Base-by-base conservation (phyloP, 2,797 vertebrate genomes). In the Kryptolebias ocellatus region DNA sequence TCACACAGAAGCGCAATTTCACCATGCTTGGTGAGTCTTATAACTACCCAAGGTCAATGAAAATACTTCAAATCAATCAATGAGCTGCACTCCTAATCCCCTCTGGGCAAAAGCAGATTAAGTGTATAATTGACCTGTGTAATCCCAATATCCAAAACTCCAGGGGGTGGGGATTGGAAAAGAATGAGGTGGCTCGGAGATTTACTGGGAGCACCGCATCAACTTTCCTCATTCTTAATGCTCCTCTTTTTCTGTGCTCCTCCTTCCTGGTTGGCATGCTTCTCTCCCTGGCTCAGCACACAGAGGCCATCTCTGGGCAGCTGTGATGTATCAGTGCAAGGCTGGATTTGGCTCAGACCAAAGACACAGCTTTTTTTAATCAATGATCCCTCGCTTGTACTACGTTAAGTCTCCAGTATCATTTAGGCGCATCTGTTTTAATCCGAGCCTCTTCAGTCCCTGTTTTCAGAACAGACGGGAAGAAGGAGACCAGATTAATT, bases 111-210 rank as follows among this genome's bases (percentile, higher is more conserved):
- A 96, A 94, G 94, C 95, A 98, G 98, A 99, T 99, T 98, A 98
- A 97, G 95, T 94, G 93, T 96, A 99, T 98, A 98, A 98, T 96
- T 99, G 97, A 98, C 95, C 95, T 94, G 89, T 93, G 95, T 98
- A 99, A 99, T 98, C 96, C 95, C 89, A 69, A 86, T 95, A 96
- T 97, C 94, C 94, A 90, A 91, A 93, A 90, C 92, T 74, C 80
- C 57, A 61, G 64, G 64, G 63, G 46, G 8, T 11, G 18, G 60
- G 52, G 24, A 27, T 42, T 11, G 60, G 52, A 39, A 55, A 42
- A 50, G 4, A 9, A 49, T n/a, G 47, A 53, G 39, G 46, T n/a
- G 37, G 64, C 55, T 61, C 18, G 28, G 63, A 64, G 65, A 66
- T 64, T 74, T 44, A 56, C 16, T 62, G 52, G 53, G 67, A 68